Base-by-base conservation (phyloP, 2,113 vertebrate species). In the Petaurus breviceps region DNA sequence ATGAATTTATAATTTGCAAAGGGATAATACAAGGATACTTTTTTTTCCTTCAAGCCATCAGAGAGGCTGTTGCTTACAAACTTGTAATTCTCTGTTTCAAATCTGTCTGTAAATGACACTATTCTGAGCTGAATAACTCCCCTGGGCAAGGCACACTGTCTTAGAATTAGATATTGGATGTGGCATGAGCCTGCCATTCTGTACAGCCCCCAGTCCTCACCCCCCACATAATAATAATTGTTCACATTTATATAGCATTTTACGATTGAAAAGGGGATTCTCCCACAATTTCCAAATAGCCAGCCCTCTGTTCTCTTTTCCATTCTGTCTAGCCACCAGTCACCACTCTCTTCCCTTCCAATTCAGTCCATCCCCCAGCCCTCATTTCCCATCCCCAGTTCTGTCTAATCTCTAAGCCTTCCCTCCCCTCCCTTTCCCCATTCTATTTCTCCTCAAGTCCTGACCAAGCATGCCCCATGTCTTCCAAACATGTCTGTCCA, bases 41-140 rank as follows among this genome's bases (percentile, higher is more conserved):
- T 57, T 95, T 52, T 28, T 3, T 0, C 11, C 53, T 96, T 95
- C 51, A 7, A 97, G 97, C 96, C 94, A 10, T 96, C 95, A 95
- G 95, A 95, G 96, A 98, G 97, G 96, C 96, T 98, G 96, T 97
- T 94, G 93, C 97, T 97, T 96, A 96, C 96, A 97, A 97, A 97
- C 93, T 93, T 95, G 52, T 54, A 95, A 92, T 95, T 96, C 23
- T 3, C 91, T 11, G 11, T 93, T 16, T 16, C 23, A 84, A 95
- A 97, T 97, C 96, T 94, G 92, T 92, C 14, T 47, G 94, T 26
- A 92, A 97, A 94, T 94, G 97, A 95, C 51, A 90, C 53, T 91
- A 89, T 54, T 94, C 96, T 94, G 92, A 97, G 92, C 43, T 16
- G 94, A 96, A 98, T 94, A 95, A 51, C 96, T 97, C 95, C 92